These are phyloP conservation scores for Tachyglossus aculeatus DNA, from an alignment of 2,797 vertebrate species.

Conservation along the genomic window DNA sequence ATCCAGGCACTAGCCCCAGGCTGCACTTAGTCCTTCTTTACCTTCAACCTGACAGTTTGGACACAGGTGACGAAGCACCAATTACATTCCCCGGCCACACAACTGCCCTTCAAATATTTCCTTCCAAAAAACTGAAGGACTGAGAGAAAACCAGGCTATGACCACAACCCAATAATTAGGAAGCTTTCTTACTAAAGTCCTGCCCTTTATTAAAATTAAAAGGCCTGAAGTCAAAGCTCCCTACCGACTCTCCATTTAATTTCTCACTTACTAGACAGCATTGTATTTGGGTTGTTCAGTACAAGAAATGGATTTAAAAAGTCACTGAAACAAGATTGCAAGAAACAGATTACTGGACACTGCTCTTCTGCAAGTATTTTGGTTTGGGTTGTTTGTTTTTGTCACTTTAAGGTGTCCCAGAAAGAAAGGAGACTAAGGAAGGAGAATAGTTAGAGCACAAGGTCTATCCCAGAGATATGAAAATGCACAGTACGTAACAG, in stretches of 20 bases:
- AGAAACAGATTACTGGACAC: too few relatives aligned
- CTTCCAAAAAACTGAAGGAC: background rate
- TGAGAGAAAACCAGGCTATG: conserved; percentile 12
- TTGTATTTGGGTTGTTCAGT: too few relatives aligned
- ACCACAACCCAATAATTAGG: conserved; percentile 1
- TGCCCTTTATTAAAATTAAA: background rate
- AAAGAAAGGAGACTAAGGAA: too few relatives aligned
- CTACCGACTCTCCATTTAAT: background rate
- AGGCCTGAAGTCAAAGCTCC: background rate
- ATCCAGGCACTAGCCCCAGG: conserved; percentile 1
- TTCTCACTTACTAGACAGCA: too few relatives aligned
- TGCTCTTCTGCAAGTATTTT: too few relatives aligned
- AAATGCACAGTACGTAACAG: too few relatives aligned
- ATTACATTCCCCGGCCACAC: background rate
- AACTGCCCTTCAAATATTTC: background rate
- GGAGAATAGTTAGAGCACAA: too few relatives aligned
- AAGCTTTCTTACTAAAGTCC: background rate
- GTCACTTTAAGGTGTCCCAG: too few relatives aligned
- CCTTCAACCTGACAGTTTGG: background rate
- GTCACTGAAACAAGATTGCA: too few relatives aligned
- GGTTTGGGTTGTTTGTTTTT: too few relatives aligned
- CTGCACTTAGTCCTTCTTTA: background rate
- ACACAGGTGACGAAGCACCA: background rate
- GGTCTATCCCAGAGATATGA: too few relatives aligned
- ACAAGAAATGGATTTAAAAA: too few relatives aligned